Evolutionary conservation across 2,113 vertebrate species (phyloP).

Genomic region (Hippocampus comes): DNA sequence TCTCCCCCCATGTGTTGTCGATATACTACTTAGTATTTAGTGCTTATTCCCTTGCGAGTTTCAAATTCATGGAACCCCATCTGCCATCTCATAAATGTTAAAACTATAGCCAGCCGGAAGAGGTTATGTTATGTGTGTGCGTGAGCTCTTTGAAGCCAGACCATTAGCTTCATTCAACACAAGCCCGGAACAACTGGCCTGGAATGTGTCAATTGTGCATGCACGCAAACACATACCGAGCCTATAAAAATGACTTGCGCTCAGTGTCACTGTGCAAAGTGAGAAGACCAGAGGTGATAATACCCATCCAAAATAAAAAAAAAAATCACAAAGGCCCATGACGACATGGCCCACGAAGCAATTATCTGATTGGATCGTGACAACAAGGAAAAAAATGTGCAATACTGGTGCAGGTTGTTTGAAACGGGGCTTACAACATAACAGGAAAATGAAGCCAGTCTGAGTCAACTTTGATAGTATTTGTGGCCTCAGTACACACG

Average conservation of each 20-base stretch:
- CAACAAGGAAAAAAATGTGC: not conserved
- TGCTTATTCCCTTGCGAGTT: not conserved
- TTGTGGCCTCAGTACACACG: no score
- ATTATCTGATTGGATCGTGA: constrained; percentile 52
- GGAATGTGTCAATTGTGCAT: constrained; percentile 74
- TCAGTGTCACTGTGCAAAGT: constrained; percentile 59
- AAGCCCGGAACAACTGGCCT: constrained; percentile 74
- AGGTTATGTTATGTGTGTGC: constrained; percentile 27
- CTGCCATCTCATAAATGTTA: constrained; percentile 30
- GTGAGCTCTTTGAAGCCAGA: constrained; percentile 79
- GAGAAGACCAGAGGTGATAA: constrained; percentile 44
- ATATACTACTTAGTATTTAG: constrained; percentile 12
- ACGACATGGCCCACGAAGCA: constrained; percentile 25
- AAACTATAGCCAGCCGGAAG: constrained; percentile 46
- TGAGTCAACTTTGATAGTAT: no score
- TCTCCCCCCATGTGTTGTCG: not conserved
- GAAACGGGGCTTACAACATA: no score
- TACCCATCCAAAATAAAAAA: constrained; percentile 20
- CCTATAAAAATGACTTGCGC: constrained; percentile 72
- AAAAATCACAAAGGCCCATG: no score
- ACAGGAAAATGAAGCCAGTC: no score
- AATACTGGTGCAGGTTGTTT: no score
- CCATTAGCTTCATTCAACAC: constrained; percentile 83
- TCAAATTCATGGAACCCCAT: constrained; percentile 33
- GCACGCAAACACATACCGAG: constrained; percentile 25